Conservation (phyloP, 2,888 invertebrate genomes). For the Blera fallax region DNA sequence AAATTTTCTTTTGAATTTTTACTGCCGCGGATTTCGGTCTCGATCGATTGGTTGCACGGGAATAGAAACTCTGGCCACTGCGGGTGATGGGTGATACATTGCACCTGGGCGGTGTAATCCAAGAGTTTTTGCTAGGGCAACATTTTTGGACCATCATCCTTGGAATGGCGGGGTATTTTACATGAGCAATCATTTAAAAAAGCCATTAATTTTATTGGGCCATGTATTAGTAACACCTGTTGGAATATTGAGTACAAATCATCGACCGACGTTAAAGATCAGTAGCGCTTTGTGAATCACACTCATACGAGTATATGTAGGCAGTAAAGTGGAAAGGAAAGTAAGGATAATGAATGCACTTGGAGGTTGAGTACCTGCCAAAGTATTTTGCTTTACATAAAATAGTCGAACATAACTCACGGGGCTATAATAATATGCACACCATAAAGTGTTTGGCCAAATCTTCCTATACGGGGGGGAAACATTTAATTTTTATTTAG, state of each 20-base stretch:
- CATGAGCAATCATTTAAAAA: conserved; percentile 23
- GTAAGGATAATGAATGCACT: conserved; percentile 29
- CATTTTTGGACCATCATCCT: neutral
- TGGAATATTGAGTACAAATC: conserved; percentile 34
- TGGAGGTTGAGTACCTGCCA: conserved; percentile 5
- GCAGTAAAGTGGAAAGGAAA: neutral
- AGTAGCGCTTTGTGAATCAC: neutral
- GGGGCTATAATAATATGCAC: too few species aligned
- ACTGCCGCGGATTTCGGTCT: conserved; percentile 44
- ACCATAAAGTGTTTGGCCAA: too few species aligned
- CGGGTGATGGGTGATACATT: conserved; percentile 12
- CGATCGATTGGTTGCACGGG: conserved; percentile 31
- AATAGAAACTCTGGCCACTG: neutral
- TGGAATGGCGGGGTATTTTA: neutral
- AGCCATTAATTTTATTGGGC: conserved; percentile 36
- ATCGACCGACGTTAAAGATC: conserved; percentile 25
- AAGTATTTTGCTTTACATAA: conserved; percentile 7
- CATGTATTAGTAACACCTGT: conserved; percentile 52
- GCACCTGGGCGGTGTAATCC: conserved; percentile 6
- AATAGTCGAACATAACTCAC: neutral
- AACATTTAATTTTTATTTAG: too few species aligned
- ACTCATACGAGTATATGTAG: neutral
- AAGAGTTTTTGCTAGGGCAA: neutral
- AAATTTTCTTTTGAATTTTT: conserved; percentile 58
- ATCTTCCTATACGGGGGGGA: too few species aligned